Evolutionary conservation across 2,888 invertebrate genomes (phyloP), one percentile per base, ranked within the genome.

Genomic region (Calameuta filiformis): DNA sequence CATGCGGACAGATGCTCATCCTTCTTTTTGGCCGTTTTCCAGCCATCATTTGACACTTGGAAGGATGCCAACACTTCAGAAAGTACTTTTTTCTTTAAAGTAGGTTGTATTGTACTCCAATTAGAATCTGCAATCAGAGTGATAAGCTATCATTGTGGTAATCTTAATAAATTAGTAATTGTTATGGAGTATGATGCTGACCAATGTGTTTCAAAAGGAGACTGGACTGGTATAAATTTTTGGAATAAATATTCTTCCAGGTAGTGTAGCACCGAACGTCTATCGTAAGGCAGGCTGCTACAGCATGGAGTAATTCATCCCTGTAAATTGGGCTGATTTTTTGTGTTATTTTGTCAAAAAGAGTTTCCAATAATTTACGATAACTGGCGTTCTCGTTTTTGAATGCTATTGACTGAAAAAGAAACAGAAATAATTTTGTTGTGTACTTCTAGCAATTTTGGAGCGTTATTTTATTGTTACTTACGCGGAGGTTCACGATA

Each of bases 241-340:
- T 95, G 40, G 93, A 91, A 91, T 96, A 95, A 75, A 95, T 90
- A 84, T 95, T 95, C 85, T 93, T 93, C 96, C 96, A 96, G 0
- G 93, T 93, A 74, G 93, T 93, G 84, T 95, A 95, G 85, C 95
- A 94, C 0, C 94, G 94, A 81, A 93, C 93, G 83, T 96, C 96
- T 76, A 92, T 92, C 35, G 90, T 90, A 69, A 96, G 91, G 87
- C 95, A 95, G 80, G 93, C 93, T 11, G 94, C 91, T 73, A 96
- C 89, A 82, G 94, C 93, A 75, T 94, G 93, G 74, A 94, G 92
- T 79, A 96, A 91, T 87, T 95, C 95, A 75, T 92, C 91, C 84
- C 89, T 93, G 89, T 90, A 93, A 75, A 80, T 91, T 89, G 87
- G 91, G 89, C 83, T 93, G 88, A 90, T 93, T 92, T 91, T 94